A percentile compares a stretch with the other conserved stretches of the same genome.
These are phyloP conservation scores for Pristionchus arcanus DNA, from an alignment of 2,888 invertebrate genomes.

Conservation along the genomic window DNA sequence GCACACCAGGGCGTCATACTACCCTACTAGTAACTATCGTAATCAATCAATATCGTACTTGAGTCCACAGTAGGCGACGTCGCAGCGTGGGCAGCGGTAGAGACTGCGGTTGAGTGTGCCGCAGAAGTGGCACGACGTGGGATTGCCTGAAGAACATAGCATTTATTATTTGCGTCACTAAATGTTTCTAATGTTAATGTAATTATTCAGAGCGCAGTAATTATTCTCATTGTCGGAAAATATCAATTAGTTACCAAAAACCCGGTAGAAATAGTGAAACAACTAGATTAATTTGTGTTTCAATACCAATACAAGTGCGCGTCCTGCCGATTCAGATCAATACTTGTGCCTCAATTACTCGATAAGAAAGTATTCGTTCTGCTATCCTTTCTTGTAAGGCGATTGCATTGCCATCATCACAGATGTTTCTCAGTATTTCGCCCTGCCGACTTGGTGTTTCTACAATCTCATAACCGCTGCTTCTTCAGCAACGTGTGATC, in stretches of 20 bases:
- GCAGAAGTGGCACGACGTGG: conserved; percentile 67
- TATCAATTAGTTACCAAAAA: too few species aligned
- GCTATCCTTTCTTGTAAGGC: too few species aligned
- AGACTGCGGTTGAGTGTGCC: conserved; percentile 65
- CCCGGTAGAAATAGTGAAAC: too few species aligned
- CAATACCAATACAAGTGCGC: background rate
- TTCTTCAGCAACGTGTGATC: too few species aligned
- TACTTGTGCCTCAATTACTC: too few species aligned
- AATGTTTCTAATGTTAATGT: too few species aligned
- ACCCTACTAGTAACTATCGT: conserved; percentile 4
- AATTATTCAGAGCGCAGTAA: too few species aligned
- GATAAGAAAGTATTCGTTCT: too few species aligned
- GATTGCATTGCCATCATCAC: too few species aligned
- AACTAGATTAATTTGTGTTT: background rate
- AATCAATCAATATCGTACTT: conserved; percentile 65
- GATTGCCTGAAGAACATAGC: background rate
- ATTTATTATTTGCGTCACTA: too few species aligned
- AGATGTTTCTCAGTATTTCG: background rate
- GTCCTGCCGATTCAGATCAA: background rate
- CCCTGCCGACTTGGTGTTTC: background rate
- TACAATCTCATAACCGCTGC: too few species aligned
- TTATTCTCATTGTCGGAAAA: too few species aligned
- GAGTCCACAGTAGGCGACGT: conserved; percentile 88
- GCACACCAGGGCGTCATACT: background rate
- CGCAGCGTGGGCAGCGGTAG: conserved; percentile 93